A percentile compares a stretch with the other conserved stretches of the same genome.
Evolutionary conservation across 1,140 invertebrate species (phyloP).

Genomic region (Lordiphosa mommai): DNA sequence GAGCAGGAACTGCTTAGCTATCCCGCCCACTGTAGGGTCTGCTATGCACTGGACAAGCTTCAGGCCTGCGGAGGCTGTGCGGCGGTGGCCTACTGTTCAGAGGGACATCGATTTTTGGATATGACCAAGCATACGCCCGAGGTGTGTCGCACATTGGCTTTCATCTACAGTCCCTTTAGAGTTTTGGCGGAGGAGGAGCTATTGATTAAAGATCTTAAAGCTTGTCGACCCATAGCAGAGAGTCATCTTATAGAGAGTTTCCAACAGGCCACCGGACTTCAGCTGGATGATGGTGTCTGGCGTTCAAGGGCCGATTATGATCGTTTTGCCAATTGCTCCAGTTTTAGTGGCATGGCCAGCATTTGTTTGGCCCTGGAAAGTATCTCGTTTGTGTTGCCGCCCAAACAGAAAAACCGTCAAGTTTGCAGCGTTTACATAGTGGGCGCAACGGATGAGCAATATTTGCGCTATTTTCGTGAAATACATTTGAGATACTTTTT

Average conservation of each 20-base stretch:
- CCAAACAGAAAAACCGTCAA: not conserved
- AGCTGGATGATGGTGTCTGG: constrained; percentile 10
- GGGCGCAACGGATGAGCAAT: constrained; percentile 36
- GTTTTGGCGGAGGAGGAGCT: not conserved
- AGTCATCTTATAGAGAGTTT: constrained; percentile 31
- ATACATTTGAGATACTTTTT: constrained; percentile 60
- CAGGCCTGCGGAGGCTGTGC: constrained; percentile 27
- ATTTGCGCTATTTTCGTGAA: constrained; percentile 34
- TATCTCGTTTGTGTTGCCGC: not conserved
- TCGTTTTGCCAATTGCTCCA: constrained; percentile 32
- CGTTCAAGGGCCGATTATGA: constrained; percentile 27
- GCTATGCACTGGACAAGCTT: constrained; percentile 17
- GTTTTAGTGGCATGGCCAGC: constrained; percentile 52
- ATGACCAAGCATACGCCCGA: constrained; percentile 9
- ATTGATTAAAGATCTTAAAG: constrained; percentile 5
- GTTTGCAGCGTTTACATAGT: constrained; percentile 36
- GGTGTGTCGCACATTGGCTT: constrained; percentile 28
- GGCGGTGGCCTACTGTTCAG: constrained; percentile 44
- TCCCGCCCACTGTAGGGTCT: constrained; percentile 42
- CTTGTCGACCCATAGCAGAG: not conserved
- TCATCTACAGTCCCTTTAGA: constrained; percentile 38
- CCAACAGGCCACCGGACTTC: constrained; percentile 8
- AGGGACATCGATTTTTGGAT: constrained; percentile 22
- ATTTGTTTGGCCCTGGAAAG: constrained; percentile 33
- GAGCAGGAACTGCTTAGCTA: constrained; percentile 44